These are phyloP conservation scores for Henricia sp. DNA, from an alignment of 53 echinoderm and acorn worm genomes.

Conservation along the genomic window DNA sequence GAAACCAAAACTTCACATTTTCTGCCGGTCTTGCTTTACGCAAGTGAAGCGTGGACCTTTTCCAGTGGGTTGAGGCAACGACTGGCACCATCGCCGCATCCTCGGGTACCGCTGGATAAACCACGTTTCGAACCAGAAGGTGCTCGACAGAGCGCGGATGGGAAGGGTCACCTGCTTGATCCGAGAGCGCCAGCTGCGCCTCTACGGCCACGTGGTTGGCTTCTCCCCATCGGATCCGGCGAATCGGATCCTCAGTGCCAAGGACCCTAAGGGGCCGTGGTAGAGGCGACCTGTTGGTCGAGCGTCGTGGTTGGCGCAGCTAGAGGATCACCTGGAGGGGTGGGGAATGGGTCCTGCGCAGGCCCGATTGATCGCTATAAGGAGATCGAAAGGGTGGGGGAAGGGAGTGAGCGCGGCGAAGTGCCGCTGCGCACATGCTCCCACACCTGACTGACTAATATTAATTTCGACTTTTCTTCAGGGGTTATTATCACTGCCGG, in stretches of 20 bases:
- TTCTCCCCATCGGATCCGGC: background rate
- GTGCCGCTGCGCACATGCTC: background rate
- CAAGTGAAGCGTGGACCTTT: background rate
- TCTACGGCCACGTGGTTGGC: background rate
- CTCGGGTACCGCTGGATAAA: background rate
- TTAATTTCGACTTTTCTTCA: background rate
- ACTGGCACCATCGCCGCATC: background rate
- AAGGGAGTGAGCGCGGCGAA: background rate
- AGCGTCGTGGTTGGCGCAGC: background rate
- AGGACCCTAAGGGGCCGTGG: too few species aligned
- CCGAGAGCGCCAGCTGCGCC: too few species aligned
- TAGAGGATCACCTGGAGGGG: background rate
- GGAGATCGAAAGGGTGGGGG: background rate
- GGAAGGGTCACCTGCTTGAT: too few species aligned
- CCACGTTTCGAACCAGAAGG: too few species aligned
- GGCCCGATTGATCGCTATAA: background rate
- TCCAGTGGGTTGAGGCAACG: background rate
- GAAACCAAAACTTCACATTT: background rate
- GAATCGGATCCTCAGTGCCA: too few species aligned
- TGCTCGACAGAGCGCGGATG: too few species aligned
- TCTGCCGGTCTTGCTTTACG: background rate
- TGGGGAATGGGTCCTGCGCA: background rate
- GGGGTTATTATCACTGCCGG: constrained; percentile 63
- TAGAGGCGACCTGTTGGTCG: too few species aligned
- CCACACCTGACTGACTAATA: background rate